phyloP scores from a whole-genome alignment of 2,888 invertebrate species.

The Hirtodrosophila duncani region DNA sequence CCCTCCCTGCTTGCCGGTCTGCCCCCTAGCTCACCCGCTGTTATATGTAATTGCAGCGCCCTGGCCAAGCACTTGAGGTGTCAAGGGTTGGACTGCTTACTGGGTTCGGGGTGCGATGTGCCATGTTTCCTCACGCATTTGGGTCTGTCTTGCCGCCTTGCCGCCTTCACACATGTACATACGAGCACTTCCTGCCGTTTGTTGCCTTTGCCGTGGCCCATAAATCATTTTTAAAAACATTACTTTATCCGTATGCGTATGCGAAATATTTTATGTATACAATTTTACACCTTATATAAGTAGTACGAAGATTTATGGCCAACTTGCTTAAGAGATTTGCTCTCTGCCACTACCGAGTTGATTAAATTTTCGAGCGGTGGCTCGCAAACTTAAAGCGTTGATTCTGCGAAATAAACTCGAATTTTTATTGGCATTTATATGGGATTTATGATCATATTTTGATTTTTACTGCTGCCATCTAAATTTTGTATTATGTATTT shows the following conservation, averaged over 20 bases:
- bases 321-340: conserved; percentile 42
- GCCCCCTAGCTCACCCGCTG: conserved; percentile 10
- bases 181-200: too few relatives aligned
- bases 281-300: conserved; percentile 60
- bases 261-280: conserved; percentile 45
- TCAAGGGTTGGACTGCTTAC: conserved; percentile 16
- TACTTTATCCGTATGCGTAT: conserved; percentile 50
- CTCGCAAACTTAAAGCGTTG: conserved; percentile 3
- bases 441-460: conserved; percentile 8
- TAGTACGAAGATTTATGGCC: conserved; percentile 48
- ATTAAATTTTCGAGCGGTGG: conserved; percentile 35
- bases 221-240: conserved; percentile 69
- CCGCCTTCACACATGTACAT: too few relatives aligned
- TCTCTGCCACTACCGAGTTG: conserved; percentile 31
- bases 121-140: conserved; percentile 38
- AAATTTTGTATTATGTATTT: conserved; percentile 15
- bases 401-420: conserved; percentile 12
- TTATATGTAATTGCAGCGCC: conserved; percentile 54
- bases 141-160: conserved; percentile 33
- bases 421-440: conserved; percentile 6
- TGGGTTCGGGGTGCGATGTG: background rate
- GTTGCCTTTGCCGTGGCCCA: conserved; percentile 26
- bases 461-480: conserved; percentile 8
- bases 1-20: conserved; percentile 6
- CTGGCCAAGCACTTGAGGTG: conserved; percentile 63